Base-by-base conservation (phyloP, 2,888 invertebrate genomes). In the Drosophila greeni region DNA sequence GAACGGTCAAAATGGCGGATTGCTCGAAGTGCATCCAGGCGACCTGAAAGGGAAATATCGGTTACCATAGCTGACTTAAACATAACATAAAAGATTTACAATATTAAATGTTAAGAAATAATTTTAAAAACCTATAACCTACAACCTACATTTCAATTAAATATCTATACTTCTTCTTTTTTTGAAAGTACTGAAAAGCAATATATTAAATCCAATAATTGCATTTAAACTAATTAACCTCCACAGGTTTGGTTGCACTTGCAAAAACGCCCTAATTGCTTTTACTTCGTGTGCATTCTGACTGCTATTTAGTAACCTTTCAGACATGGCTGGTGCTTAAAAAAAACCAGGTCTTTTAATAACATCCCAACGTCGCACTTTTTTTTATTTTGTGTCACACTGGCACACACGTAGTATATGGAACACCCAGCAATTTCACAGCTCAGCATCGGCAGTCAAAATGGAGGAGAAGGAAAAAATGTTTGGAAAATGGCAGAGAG, bases 11-110 rank as follows among this genome's bases (percentile, higher is more conserved):
- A 85, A 97, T 97, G 34, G 97, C 96, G 39, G 96, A 96, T 89
- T 96, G 96, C 88, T 97, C 97, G 89, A 95, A 96, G 89, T 97
- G 95, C 94, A 97, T 97, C 97, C 97, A 97, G 70, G 97, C 97
- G 69, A 97, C 96, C 97, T 97, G 90, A 20, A n/a, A 14, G 5
- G 7, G 1, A 18, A 18, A 18, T 12, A 12, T 4, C 12, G 2
- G 20, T 20, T 20, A 3, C 20, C 20, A 2, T 20, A 20, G n/a
- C n/a, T n/a, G n/a, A n/a, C 3, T 20, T 20, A 20, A 20, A 20
- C 20, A 20, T 20, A 20, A 20, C 20, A 20, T 20, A 20, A 20
- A n/a, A n/a, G n/a, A n/a, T n/a, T n/a, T n/a, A n/a, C n/a, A n/a
- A n/a, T n/a, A n/a, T n/a, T n/a, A n/a, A n/a, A n/a, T n/a, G n/a